A percentile compares a stretch with the other conserved stretches of the same genome.
phyloP scores from a whole-genome alignment of 2,113 vertebrate genomes.

The Manacus vitellinus region DNA sequence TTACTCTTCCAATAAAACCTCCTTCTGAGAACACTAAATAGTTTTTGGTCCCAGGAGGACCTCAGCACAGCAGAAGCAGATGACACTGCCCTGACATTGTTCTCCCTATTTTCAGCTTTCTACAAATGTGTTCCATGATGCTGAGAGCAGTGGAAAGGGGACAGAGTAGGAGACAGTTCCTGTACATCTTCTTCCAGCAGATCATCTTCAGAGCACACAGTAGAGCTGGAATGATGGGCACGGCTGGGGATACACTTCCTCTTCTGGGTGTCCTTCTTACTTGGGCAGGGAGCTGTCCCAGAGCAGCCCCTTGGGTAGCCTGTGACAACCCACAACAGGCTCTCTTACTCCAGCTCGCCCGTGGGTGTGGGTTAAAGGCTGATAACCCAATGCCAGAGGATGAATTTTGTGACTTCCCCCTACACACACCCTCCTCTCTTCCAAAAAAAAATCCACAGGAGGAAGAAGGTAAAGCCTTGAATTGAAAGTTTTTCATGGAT shows the following conservation, averaged over 20 bases:
- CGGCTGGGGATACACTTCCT: neutral
- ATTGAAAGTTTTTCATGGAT: neutral
- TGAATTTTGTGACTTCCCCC: neutral
- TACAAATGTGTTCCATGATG: neutral
- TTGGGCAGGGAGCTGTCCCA: neutral
- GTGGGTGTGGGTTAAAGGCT: neutral
- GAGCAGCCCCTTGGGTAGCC: neutral
- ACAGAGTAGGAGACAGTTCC: neutral
- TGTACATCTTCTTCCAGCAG: neutral
- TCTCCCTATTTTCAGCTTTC: neutral
- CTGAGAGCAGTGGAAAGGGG: neutral
- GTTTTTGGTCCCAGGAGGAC: neutral
- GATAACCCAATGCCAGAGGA: neutral
- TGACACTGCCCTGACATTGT: fast-evolving
- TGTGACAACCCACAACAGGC: neutral
- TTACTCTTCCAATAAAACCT: neutral
- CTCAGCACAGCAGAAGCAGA: neutral
- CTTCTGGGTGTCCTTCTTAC: neutral
- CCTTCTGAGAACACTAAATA: neutral
- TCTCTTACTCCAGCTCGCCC: neutral
- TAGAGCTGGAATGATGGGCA: neutral
- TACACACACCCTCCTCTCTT: neutral
- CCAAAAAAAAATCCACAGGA: neutral
- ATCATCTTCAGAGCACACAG: neutral
- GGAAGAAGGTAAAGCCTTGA: neutral